phyloP scores from a whole-genome alignment of 2,797 vertebrate genomes.

The Sebastes nivosus region DNA sequence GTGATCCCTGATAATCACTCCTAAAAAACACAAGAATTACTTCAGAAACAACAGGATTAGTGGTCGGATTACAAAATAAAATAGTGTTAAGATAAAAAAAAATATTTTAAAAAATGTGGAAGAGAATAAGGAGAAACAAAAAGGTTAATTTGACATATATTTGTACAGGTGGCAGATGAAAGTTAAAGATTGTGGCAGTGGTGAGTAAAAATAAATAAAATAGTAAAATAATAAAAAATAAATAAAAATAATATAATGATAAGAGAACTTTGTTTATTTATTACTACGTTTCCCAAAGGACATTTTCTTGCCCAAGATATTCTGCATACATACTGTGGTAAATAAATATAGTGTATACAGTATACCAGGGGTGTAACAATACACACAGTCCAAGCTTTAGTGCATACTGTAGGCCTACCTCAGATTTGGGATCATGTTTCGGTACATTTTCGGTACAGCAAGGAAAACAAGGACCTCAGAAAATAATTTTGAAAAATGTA shows the following conservation, averaged over 20 bases:
- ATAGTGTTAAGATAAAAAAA: not conserved
- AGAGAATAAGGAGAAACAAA: not conserved
- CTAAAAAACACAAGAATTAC: constrained; percentile 1
- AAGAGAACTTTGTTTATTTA: too few relatives aligned
- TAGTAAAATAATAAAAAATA: not conserved
- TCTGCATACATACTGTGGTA: not conserved
- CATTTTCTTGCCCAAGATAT: not conserved
- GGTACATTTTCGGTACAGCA: too few relatives aligned
- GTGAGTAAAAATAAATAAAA: not conserved
- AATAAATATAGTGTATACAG: too few relatives aligned
- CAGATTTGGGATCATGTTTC: too few relatives aligned
- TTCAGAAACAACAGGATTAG: not conserved
- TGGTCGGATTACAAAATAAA: not conserved
- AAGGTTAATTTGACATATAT: not conserved
- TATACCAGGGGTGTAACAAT: too few relatives aligned
- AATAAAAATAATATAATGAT: not conserved
- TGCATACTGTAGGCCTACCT: too few relatives aligned
- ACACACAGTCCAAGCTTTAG: too few relatives aligned
- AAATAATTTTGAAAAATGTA: not conserved
- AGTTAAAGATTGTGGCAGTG: not conserved
- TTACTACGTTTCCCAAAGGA: not conserved
- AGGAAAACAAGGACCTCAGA: too few relatives aligned
- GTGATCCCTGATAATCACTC: not conserved
- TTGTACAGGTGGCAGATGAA: not conserved
- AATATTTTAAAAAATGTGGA: not conserved